Evolutionary conservation across 2,797 vertebrate species (phyloP), one percentile per base, ranked within the genome.

Genomic region (Poeciliopsis infans): DNA sequence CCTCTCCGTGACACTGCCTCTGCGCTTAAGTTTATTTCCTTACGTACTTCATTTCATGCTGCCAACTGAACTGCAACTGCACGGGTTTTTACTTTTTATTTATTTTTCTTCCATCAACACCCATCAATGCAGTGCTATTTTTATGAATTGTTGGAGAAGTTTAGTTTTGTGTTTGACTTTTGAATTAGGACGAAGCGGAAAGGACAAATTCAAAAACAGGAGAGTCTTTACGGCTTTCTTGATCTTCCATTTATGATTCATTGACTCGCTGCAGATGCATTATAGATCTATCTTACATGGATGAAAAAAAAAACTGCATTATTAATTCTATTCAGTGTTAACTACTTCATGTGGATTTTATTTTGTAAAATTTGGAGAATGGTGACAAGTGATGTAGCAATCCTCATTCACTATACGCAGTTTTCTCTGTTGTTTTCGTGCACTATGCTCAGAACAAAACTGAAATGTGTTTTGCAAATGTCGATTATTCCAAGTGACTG

Each of bases 211-310:
- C 28, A 69, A 71, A 84, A 68, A 74, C 71, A 82, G 79, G 70
- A 84, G 75, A 84, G 74, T 46, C 45, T 31, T 79, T 68, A 71
- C 57, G 72, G 51, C 69, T 13, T 76, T 84, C 46, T 81, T 73
- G 76, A 84, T 89, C 81, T 92, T 90, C 78, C 85, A 79, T 87
- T 93, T 88, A 91, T 90, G 84, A 91, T 91, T 92, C 84, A 90
- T 79, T 88, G 83, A 90, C 79, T 83, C 57, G 71, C 79, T 72
- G 80, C 79, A 80, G 76, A 86, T 91, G 79, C 77, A 87, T 91
- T 88, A 88, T 92, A 85, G 72, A 91, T 89, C 78, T 75, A 59
- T 86, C 81, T 87, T 87, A 69, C 61, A 43, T 45, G 66, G 85
- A 79, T 88, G 78, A 76, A 72, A 84, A 28, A 33, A 76, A 72